These are phyloP conservation scores for Poecilia wingei DNA, from an alignment of 2,797 vertebrate species.

Conservation along the genomic window DNA sequence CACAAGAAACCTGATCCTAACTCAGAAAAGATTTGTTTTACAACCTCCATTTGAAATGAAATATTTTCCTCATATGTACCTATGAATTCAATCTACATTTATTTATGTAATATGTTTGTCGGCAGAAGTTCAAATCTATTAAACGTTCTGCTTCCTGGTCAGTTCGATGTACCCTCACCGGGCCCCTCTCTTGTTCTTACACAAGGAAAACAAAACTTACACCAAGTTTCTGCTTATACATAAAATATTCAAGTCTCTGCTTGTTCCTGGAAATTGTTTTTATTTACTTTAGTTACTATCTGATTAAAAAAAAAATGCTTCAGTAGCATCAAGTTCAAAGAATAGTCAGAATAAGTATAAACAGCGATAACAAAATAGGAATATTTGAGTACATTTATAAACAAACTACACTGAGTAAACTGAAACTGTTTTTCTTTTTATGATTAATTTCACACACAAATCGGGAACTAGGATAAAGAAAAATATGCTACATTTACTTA, in stretches of 20 bases:
- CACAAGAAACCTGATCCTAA: neutral
- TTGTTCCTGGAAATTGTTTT: neutral
- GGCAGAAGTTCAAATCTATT: neutral
- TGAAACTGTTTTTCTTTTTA: neutral
- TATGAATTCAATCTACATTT: neutral
- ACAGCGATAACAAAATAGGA: neutral
- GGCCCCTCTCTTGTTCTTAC: constrained; percentile 36
- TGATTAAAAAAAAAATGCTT: neutral
- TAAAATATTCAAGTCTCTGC: neutral
- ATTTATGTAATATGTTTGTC: neutral
- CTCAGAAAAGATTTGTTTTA: neutral
- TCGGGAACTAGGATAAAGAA: neutral
- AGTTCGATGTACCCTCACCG: constrained; percentile 15
- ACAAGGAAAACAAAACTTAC: constrained; percentile 63
- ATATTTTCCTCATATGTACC: neutral
- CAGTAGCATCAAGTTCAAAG: neutral
- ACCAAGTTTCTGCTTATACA: neutral
- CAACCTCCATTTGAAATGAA: neutral
- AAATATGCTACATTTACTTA: neutral
- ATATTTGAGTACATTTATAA: neutral
- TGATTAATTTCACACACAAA: neutral
- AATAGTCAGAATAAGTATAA: neutral
- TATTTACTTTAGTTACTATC: neutral
- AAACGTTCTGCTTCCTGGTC: neutral
- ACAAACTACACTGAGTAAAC: neutral